A percentile compares a stretch with the other conserved stretches of the same genome.
phyloP scores from a whole-genome alignment of 1,140 invertebrate genomes.

The Bactericera cockerelli region DNA sequence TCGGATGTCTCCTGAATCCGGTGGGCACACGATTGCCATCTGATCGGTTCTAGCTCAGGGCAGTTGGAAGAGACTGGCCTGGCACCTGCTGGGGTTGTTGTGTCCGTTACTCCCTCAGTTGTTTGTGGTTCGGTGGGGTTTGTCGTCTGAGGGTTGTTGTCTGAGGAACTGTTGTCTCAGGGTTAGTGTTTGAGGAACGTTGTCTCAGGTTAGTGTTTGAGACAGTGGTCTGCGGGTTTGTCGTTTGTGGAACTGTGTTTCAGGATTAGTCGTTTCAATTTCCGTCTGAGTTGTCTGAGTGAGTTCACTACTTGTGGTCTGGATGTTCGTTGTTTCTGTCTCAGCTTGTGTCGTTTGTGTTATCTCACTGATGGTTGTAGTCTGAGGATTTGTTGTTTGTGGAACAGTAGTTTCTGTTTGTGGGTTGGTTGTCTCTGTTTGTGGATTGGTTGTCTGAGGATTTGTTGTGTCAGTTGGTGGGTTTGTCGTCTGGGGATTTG shows the following conservation, averaged over 20 bases:
- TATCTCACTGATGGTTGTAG: slow-evolving; percentile 21
- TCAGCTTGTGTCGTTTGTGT: slow-evolving; percentile 7
- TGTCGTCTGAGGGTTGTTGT: slow-evolving; percentile 13
- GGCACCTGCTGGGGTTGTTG: background rate
- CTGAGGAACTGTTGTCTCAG: slow-evolving; percentile 11
- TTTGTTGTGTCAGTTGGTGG: slow-evolving; percentile 12
- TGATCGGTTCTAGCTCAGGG: slow-evolving; percentile 35
- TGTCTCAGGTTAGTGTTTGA: background rate
- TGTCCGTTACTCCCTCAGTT: slow-evolving; percentile 11
- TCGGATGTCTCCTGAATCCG: slow-evolving; percentile 63
- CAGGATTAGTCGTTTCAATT: slow-evolving; percentile 2
- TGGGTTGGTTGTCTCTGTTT: slow-evolving; percentile 19
- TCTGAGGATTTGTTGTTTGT: slow-evolving; percentile 24
- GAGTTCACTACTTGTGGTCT: background rate
- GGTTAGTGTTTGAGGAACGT: slow-evolving; percentile 10
- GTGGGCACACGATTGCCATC: slow-evolving; percentile 57
- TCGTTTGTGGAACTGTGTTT: slow-evolving; percentile 7
- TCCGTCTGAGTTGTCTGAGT: background rate
- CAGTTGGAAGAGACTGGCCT: slow-evolving; percentile 12
- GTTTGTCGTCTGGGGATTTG: slow-evolving; percentile 22
- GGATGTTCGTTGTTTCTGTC: background rate
- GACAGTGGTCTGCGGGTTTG: background rate
- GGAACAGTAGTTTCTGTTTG: slow-evolving; percentile 18
- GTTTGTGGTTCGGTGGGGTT: background rate
- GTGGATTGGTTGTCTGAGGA: slow-evolving; percentile 20